Evolutionary conservation across 2,113 vertebrate genomes (phyloP).

Genomic region (Mohoua ochrocephala): DNA sequence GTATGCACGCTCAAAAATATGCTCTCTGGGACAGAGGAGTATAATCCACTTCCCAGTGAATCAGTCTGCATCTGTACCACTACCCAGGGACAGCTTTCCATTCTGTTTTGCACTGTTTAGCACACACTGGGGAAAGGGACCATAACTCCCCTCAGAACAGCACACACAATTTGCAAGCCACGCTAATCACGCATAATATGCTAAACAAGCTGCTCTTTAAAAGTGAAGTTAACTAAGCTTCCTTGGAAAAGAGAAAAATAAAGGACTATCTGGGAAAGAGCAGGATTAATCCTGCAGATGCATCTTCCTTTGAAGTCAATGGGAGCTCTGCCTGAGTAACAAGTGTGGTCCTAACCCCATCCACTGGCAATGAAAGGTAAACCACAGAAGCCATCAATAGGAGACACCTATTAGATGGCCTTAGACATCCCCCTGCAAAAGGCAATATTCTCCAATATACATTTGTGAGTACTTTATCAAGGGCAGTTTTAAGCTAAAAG

Average conservation of each 20-base stretch:
- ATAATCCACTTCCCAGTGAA: not conserved
- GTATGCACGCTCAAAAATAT: not conserved
- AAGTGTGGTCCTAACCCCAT: slow-evolving; percentile 53
- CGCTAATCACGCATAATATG: not conserved
- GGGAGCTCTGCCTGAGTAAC: slow-evolving; percentile 6
- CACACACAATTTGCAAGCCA: not conserved
- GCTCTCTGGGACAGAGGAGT: not conserved
- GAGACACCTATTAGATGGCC: slow-evolving; percentile 4
- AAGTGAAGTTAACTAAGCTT: slow-evolving; percentile 14
- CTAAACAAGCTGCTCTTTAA: not conserved
- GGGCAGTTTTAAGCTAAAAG: slow-evolving; percentile 5
- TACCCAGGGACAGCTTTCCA: not conserved
- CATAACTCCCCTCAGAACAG: not conserved
- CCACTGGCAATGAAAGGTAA: slow-evolving; percentile 56
- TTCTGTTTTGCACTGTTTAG: not conserved
- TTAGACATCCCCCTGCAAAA: not conserved
- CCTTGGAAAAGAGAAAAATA: not conserved
- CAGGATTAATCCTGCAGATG: slow-evolving; percentile 23
- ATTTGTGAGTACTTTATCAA: not conserved
- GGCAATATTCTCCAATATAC: not conserved
- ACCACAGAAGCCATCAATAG: slow-evolving; percentile 12
- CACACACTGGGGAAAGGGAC: not conserved
- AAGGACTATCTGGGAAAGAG: not conserved
- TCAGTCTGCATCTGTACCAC: not conserved
- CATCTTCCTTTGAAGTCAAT: slow-evolving; percentile 27